Evolutionary conservation across 2,888 invertebrate genomes (phyloP).

Genomic region (Agonopterix arenella): DNA sequence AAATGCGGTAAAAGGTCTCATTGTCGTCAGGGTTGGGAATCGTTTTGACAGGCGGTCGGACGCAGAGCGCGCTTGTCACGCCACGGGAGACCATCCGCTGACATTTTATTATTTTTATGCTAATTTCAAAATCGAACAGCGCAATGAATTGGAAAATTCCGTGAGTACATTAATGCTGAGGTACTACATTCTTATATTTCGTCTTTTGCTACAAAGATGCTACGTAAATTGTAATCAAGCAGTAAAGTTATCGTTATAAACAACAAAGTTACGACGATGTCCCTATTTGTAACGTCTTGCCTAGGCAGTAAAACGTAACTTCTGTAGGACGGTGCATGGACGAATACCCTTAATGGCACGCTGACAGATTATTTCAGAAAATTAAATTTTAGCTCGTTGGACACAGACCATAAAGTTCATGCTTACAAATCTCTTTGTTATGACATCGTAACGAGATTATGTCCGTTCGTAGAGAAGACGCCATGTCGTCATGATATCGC

Average conservation of each 20-base stretch:
- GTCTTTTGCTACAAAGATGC: too few species aligned
- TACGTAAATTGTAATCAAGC: neutral
- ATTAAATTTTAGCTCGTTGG: conserved; percentile 76
- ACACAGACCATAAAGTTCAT: conserved; percentile 74
- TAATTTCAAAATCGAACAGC: conserved; percentile 45
- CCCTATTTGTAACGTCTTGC: conserved; percentile 24
- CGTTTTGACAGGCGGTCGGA: conserved; percentile 39
- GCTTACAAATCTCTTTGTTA: conserved; percentile 78
- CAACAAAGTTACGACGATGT: conserved; percentile 4
- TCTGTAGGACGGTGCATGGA: conserved; percentile 45
- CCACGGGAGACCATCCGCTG: conserved; percentile 45
- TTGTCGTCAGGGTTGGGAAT: conserved; percentile 36
- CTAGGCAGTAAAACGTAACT: conserved; percentile 43
- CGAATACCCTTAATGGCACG: conserved; percentile 70
- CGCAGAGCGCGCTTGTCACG: conserved; percentile 32
- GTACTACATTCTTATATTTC: too few species aligned
- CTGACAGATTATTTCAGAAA: conserved; percentile 75
- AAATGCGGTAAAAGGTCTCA: neutral
- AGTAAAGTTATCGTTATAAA: conserved; percentile 1
- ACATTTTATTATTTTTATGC: conserved; percentile 68
- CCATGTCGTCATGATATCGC: conserved; percentile 59
- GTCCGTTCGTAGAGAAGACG: conserved; percentile 68
- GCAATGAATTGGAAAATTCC: conserved; percentile 38
- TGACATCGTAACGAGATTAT: conserved; percentile 76
- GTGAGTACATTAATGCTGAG: conserved; percentile 8